Conservation (phyloP, 2,113 vertebrate species). For the Anhinga anhinga region DNA sequence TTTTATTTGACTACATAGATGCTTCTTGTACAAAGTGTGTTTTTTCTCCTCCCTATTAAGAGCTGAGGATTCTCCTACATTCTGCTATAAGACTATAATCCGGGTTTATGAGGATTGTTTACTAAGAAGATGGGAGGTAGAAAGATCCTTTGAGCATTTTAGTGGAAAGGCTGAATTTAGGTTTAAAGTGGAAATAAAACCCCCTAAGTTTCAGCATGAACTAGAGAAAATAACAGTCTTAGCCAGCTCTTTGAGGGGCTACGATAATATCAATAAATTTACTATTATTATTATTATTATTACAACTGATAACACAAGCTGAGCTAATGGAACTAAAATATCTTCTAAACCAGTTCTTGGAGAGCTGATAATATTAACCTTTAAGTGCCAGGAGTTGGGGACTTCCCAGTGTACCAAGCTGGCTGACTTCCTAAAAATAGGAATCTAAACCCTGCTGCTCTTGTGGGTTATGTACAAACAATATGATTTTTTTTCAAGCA, state of each 20-base stretch:
- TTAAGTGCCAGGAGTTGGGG: slow-evolving; percentile 18
- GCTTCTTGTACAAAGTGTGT: not conserved
- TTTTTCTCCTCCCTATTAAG: not conserved
- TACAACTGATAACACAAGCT: slow-evolving; percentile 25
- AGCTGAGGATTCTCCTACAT: not conserved
- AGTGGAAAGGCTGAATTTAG: not conserved
- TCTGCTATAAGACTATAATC: not conserved
- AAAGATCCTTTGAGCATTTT: not conserved
- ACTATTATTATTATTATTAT: slow-evolving; percentile 38
- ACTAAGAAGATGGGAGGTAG: not conserved
- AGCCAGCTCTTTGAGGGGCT: not conserved
- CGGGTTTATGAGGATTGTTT: not conserved
- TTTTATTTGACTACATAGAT: not conserved
- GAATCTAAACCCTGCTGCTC: not conserved
- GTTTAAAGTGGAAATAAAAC: not conserved
- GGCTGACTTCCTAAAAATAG: slow-evolving; percentile 32
- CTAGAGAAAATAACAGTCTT: not conserved
- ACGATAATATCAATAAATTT: slow-evolving; percentile 4
- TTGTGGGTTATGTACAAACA: not conserved
- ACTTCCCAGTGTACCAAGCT: not conserved
- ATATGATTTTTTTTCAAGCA: not conserved
- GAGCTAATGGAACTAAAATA: slow-evolving; percentile 31
- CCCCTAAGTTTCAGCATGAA: not conserved
- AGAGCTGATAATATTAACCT: slow-evolving; percentile 30
- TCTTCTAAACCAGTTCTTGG: not conserved